Base-by-base conservation (phyloP, 2,113 vertebrate genomes). In the Crotalus tigris region DNA sequence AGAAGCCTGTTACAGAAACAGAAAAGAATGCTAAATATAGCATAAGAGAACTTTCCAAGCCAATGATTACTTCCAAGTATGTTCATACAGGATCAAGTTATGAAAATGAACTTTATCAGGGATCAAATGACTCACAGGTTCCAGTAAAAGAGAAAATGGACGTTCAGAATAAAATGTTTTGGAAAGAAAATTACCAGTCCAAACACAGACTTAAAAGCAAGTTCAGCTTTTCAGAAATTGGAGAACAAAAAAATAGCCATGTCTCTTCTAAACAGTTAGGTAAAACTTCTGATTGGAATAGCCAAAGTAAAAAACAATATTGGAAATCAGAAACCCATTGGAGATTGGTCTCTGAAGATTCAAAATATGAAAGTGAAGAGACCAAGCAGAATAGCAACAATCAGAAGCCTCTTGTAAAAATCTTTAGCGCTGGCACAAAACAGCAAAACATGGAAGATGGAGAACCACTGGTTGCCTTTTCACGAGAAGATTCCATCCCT, bases 391-490 rank as follows among this genome's bases (percentile, higher is more conserved):
- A 0, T 19, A 94, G 26, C 59, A 59, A 4, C 9, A 61, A 53
- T 51, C 46, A 90, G 87, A 54, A 94, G 55, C 4, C 46, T 51
- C 51, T 9, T 9, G 9, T 10, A 51, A 54, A 87, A 39, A 4
- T 44, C 44, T 54, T 24, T 49, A 15, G 0, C 44, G 9, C 9
- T 81, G 81, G 7, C n/a, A 23, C 5, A 49, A 86, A 64, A 39
- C 53, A 91, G 69, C 39, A 94, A 69, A 21, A 46, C 81, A 93
- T 95, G 89, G 97, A 98, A 0, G 95, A 98, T 90, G 39, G 93
- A 1, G 91, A 95, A 39, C 58, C 96, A 53, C 87, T 96, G 0
- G 81, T 94, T 86, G 94, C 93, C 2, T 97, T 98, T 95, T 97
- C 97, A 61, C 97, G 97, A 90, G 96, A 97, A 87, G 95, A 97